phyloP scores from a whole-genome alignment of 1,140 invertebrate species.

The Scaptomyza montana region DNA sequence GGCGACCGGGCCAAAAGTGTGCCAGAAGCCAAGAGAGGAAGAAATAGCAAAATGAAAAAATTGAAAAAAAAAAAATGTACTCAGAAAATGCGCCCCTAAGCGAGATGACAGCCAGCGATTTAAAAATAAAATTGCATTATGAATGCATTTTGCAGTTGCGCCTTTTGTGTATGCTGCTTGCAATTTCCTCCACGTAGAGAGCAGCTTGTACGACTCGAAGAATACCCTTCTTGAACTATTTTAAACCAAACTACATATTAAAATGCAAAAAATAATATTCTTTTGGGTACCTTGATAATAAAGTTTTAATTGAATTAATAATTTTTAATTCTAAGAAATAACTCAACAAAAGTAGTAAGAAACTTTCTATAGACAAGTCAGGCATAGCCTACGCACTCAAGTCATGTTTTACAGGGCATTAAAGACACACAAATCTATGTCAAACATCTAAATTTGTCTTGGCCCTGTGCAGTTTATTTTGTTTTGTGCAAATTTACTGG shows the following conservation, averaged over 20 bases:
- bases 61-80: conserved; percentile 9
- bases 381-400: not conserved
- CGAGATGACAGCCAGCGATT: conserved; percentile 59
- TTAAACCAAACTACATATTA: too few relatives aligned
- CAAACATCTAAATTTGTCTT: conserved; percentile 70
- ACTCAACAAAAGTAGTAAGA: too few relatives aligned
- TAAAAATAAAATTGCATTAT: conserved; percentile 82
- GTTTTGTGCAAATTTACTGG: conserved; percentile 56
- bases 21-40: conserved; percentile 50
- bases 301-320: too few relatives aligned
- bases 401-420: conserved; percentile 46
- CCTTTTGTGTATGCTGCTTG: conserved; percentile 39
- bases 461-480: conserved; percentile 56
- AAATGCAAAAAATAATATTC: too few relatives aligned
- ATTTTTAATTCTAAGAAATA: too few relatives aligned
- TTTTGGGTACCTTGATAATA: too few relatives aligned
- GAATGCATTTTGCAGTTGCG: conserved; percentile 30
- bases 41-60: too few relatives aligned
- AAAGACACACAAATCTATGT: conserved; percentile 62
- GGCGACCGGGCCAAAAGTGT: conserved; percentile 57
- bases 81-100: conserved; percentile 9
- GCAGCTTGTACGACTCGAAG: not conserved
- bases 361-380: not conserved
- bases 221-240: conserved; percentile 4
- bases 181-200: not conserved